phyloP scores from a whole-genome alignment of 2,888 invertebrate species.

The Platycheirus albimanus region DNA sequence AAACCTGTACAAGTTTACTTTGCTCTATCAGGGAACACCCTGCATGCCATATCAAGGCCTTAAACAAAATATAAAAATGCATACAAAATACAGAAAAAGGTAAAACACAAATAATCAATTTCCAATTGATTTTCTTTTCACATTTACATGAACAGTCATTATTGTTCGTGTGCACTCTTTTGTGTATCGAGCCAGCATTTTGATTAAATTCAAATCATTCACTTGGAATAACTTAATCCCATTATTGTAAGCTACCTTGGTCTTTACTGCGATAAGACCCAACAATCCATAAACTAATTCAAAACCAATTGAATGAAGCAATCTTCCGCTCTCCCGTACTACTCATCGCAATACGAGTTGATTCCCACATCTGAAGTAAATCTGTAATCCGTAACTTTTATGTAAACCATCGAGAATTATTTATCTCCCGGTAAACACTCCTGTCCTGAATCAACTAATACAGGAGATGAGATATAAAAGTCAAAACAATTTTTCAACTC shows the following conservation, averaged over 20 bases:
- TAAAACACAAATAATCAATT: too few species aligned
- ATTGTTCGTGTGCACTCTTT: too few species aligned
- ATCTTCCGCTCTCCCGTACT: neutral
- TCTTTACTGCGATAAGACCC: neutral
- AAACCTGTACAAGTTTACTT: too few species aligned
- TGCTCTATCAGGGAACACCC: too few species aligned
- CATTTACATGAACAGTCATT: too few species aligned
- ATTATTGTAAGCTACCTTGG: neutral
- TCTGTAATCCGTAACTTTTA: neutral
- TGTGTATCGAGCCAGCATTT: too few species aligned
- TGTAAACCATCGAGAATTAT: neutral
- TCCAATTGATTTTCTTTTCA: too few species aligned
- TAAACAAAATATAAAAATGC: too few species aligned
- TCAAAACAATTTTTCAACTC: constrained; percentile 31
- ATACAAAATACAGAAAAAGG: too few species aligned
- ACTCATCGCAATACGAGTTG: neutral
- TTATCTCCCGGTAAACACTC: constrained; percentile 18
- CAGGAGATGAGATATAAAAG: constrained; percentile 22
- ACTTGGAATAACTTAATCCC: neutral
- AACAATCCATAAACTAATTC: constrained; percentile 1
- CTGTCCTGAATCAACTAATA: constrained; percentile 8
- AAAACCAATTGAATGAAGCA: constrained; percentile 21
- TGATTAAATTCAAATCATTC: neutral
- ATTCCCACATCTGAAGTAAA: neutral
- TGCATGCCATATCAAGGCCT: too few species aligned